Base-by-base conservation (phyloP, 2,797 vertebrate genomes). In the Melanotaenia maccullochi region DNA sequence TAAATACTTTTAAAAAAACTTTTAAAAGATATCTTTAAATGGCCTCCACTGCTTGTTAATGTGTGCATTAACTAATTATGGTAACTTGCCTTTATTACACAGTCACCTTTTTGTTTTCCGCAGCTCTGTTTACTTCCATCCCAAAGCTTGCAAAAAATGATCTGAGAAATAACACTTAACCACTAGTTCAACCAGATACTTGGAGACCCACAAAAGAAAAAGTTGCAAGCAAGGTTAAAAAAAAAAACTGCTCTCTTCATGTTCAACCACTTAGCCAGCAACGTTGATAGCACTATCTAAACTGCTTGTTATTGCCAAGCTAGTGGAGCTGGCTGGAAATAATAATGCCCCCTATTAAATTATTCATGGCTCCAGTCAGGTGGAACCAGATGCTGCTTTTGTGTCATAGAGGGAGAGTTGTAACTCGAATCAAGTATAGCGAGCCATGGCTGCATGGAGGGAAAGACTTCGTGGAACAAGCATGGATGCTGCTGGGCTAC, bases 331-430 rank as follows among this genome's bases (percentile, higher is more conserved):
- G 84, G 89, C 86, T 78, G 68, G 78, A 82, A 84, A 92, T 93
- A 87, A 86, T 85, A 83, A 90, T 81, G 74, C 51, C 92, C 87
- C 56, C 59, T 84, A 95, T 89, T 96, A 67, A 97, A 93, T 97
- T 95, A 98, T 99, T 97, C 92, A 97, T 95, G 84, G 76, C 54
- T 85, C 68, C 83, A 83, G 93, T 83, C 84, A 94, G 90, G 92
- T 93, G 89, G 83, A 92, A 90, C 85, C 87, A 87, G 92, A 93
- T 90, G 90, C 85, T 75, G 88, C 90, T 92, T 94, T 93, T 93
- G 93, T 95, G 94, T 92, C 93, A 88, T 89, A 87, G 86, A 93
- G 91, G 87, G 61, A 85, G 91, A 85, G 80, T 78, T 78, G 95
- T 93, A 96, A 97, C 93, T 93, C 84, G 90, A 96, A 87, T 92